Base-by-base conservation (phyloP, 2,113 vertebrate genomes). In the Hypanus sabinus region DNA sequence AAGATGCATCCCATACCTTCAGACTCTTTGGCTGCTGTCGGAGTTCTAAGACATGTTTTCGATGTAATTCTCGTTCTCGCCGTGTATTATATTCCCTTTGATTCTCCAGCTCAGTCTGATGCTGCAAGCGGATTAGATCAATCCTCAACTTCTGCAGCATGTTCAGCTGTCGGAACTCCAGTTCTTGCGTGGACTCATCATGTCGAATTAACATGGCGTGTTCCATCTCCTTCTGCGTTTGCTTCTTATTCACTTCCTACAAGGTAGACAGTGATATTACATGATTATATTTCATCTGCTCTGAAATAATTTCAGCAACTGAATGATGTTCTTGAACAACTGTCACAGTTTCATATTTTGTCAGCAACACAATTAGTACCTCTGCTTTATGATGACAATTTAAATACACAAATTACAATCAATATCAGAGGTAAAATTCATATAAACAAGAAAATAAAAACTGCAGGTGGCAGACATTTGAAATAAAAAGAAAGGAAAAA, bases 51-150 rank as follows among this genome's bases (percentile, higher is more conserved):
- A 99, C 98, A 65, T 99, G 99, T 96, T 99, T 99, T 95, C 99
- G 97, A 96, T 99, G 98, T 96, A 99, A 98, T 95, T 99, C 98
- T 46, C 98, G 97, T 95, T 99, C 98, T 0, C 99, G 97, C 93
- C 99, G 97, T 96, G 98, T 99, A 98, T 99, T 99, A 97, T 99
- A 99, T 94, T 99, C 99, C 94, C 99, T 98, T 98, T 99, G 99
- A 97, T 99, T 99, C 96, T 99, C 98, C 94, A 99, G 98, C 96
- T 99, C 99, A 0, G 98, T 99, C 97, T 99, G 99, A 97, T 99
- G 99, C 98, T 99, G 99, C 96, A 99, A 97, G 77, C 98, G 98
- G 97, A 99, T 99, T 95, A 99, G 97, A 96, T 99, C 99, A 98
- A 99, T 99, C 76, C 99, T 98, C 94, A 99, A 97, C 97, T 98